Percentiles rank a stretch among this genome's conserved stretches.
phyloP scores from a whole-genome alignment of 2,113 vertebrate genomes.

The Grammomys dolichurus region DNA sequence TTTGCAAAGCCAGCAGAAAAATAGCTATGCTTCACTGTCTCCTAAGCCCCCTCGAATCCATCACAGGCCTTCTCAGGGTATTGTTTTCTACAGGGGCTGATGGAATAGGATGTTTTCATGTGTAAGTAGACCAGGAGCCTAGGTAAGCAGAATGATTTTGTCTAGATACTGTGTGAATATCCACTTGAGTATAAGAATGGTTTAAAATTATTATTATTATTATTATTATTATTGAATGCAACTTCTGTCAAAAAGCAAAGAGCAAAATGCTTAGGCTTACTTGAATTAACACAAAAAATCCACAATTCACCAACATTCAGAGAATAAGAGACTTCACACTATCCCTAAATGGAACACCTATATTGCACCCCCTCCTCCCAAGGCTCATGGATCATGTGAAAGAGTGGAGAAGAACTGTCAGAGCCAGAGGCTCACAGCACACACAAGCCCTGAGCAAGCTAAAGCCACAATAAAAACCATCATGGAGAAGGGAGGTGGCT shows the following conservation, averaged over 20 bases:
- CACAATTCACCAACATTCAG: background rate
- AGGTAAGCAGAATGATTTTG: background rate
- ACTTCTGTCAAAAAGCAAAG: background rate
- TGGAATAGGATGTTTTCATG: background rate
- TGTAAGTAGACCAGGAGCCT: background rate
- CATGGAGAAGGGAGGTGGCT: too few relatives aligned
- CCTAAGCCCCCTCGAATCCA: background rate
- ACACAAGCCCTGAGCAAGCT: background rate
- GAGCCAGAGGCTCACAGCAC: background rate
- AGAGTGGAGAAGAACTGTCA: too few relatives aligned
- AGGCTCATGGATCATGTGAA: background rate
- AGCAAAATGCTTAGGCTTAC: background rate
- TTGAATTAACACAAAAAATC: background rate
- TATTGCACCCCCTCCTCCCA: background rate
- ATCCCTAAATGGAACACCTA: background rate
- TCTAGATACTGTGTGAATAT: background rate
- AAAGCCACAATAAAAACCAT: background rate
- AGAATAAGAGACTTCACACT: background rate
- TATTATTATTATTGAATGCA: background rate
- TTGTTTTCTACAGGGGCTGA: background rate
- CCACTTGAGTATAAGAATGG: background rate
- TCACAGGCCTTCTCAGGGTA: background rate
- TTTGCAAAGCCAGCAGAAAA: background rate
- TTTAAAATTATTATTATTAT: background rate
- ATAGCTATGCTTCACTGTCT: background rate